A percentile compares a stretch with the other conserved stretches of the same genome.
These are phyloP conservation scores for Volucella zonaria DNA, from an alignment of 2,888 invertebrate genomes.

Conservation along the genomic window DNA sequence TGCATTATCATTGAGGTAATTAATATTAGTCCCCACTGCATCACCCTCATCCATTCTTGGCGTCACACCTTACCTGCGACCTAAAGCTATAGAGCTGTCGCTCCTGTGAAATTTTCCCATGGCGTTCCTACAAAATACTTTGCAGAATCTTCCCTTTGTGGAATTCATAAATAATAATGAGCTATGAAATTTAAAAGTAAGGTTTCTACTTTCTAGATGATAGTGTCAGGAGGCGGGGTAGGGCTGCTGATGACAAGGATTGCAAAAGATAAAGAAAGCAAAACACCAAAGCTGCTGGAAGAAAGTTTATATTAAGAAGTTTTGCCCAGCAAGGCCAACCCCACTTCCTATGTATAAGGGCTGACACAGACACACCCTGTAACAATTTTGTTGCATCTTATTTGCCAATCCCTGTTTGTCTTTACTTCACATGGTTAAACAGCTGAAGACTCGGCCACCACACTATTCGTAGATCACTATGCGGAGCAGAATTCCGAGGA, in stretches of 20 bases:
- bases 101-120: constrained; percentile 24
- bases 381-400: constrained; percentile 66
- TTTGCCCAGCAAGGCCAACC: constrained; percentile 31
- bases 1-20: constrained; percentile 72
- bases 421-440: constrained; percentile 36
- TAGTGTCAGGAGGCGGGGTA: not conserved
- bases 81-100: not conserved
- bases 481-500: not conserved
- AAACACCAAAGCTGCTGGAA: constrained; percentile 44
- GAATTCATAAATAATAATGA: constrained; percentile 74
- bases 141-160: constrained; percentile 46
- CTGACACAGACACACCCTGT: constrained; percentile 31
- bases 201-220: constrained; percentile 15
- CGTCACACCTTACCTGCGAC: constrained; percentile 18
- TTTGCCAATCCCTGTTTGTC: constrained; percentile 60
- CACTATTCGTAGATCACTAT: not conserved
- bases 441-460: constrained; percentile 37
- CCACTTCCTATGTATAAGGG: not conserved
- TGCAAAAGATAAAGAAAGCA: constrained; percentile 13
- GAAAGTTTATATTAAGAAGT: constrained; percentile 70
- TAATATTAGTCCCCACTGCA: constrained; percentile 61
- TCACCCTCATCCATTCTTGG: not conserved
- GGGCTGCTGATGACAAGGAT: no score
- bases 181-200: constrained; percentile 69
- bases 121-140: constrained; percentile 21